Conservation (phyloP, 2,797 vertebrate species). For the Leuciscus waleckii region DNA sequence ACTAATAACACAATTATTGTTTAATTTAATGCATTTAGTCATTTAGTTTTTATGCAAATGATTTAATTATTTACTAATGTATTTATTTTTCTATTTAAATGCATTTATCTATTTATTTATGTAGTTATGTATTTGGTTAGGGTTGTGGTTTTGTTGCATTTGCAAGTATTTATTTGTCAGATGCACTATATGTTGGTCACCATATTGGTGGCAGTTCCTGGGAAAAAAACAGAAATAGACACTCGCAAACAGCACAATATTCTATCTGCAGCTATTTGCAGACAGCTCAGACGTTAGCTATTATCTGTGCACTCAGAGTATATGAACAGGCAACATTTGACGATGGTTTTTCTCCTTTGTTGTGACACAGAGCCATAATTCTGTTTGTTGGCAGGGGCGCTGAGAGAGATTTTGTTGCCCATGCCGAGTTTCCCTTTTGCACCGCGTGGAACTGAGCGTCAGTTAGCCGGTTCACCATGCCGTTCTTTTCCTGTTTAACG, state of each 20-base stretch:
- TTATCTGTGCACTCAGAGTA: slow-evolving; percentile 29
- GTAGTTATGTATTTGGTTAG: background rate
- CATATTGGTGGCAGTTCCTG: background rate
- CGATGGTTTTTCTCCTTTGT: slow-evolving; percentile 15
- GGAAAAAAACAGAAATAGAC: background rate
- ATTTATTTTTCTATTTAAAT: background rate
- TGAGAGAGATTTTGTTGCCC: slow-evolving; percentile 71
- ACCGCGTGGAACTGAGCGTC: slow-evolving; percentile 62
- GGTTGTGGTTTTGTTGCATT: background rate
- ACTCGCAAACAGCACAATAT: background rate
- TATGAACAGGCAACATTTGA: slow-evolving; percentile 25
- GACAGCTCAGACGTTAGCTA: slow-evolving; percentile 18
- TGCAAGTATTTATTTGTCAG: background rate
- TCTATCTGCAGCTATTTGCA: slow-evolving; percentile 25
- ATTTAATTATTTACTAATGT: background rate
- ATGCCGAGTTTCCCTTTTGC: slow-evolving; percentile 74
- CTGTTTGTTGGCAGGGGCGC: slow-evolving; percentile 72
- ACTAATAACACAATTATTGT: background rate
- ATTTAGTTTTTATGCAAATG: background rate
- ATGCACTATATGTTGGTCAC: background rate
- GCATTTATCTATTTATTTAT: background rate
- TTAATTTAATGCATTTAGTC: background rate
- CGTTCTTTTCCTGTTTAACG: slow-evolving; percentile 77
- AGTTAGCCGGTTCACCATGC: slow-evolving; percentile 72
- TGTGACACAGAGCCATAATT: slow-evolving; percentile 69